A percentile compares a stretch with the other conserved stretches of the same genome.
Evolutionary conservation across 1,140 invertebrate genomes (phyloP).

Genomic region (Hycleus phaleratus): DNA sequence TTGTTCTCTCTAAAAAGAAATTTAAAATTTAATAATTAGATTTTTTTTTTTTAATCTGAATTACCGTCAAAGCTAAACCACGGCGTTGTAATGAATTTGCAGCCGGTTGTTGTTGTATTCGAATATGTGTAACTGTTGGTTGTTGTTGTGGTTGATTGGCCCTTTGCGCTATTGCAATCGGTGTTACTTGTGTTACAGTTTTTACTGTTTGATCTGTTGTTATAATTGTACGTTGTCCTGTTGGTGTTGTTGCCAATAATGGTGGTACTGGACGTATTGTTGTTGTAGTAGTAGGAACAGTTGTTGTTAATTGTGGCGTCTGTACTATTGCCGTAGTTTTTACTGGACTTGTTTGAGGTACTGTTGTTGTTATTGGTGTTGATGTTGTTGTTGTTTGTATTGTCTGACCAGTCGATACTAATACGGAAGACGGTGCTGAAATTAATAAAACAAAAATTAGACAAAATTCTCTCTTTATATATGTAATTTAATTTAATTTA

Average conservation of each 20-base stretch:
- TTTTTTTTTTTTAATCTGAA: constrained; percentile 10
- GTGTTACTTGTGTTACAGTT: constrained; percentile 17
- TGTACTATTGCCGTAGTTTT: neutral
- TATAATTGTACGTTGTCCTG: constrained; percentile 27
- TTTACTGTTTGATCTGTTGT: constrained; percentile 23
- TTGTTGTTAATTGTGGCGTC: constrained; percentile 11
- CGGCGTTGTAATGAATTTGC: constrained; percentile 52
- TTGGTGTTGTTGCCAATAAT: constrained; percentile 30
- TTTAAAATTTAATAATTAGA: constrained; percentile 4
- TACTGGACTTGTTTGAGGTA: constrained; percentile 42
- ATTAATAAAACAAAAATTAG: neutral
- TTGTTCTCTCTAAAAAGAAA: constrained; percentile 71
- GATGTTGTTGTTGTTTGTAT: constrained; percentile 17
- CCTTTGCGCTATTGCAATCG: constrained; percentile 30
- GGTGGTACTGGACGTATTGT: constrained; percentile 38
- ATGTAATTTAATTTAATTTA: too few species aligned
- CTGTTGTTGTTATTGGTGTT: constrained; percentile 26
- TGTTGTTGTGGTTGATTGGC: constrained; percentile 35
- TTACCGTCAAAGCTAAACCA: constrained; percentile 74
- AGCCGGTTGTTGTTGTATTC: constrained; percentile 47
- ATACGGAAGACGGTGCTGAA: constrained; percentile 2
- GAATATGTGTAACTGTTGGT: constrained; percentile 47
- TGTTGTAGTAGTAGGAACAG: constrained; percentile 23
- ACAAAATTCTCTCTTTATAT: neutral
- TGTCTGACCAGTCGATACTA: constrained; percentile 15